Evolutionary conservation across 1,140 invertebrate genomes (phyloP), one percentile per base, ranked within the genome.

Genomic region (Caenorhabditis briggsae): DNA sequence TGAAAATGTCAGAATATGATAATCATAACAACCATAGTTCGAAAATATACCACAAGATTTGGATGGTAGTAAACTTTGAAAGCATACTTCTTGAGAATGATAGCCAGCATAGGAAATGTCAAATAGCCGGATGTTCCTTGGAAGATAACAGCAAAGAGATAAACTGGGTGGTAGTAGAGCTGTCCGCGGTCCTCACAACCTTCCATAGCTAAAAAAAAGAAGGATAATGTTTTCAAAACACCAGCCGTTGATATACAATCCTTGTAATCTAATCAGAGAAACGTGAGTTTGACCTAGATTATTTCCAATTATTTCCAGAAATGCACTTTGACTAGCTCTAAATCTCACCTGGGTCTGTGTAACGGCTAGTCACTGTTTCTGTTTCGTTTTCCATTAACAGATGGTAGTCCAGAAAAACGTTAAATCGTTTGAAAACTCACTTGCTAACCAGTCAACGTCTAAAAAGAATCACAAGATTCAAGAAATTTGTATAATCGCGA

Each of bases 41-140:
- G n/a, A n/a, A 12, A 6, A 78, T 46, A 53, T 53, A 78, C 70
- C 20, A 78, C 70, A 9, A 78, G 70, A 78, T 78, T 78, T 23
- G 70, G 70, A 50, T 78, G 70, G 23, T 78, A 78, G 18, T 78
- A 78, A n/a, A 78, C 70, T 53, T 78, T 78, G 46, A 78, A 78
- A 1, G 70, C 70, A 78, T 50, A 78, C n/a, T 78, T 78, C 33
- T 78, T 78, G 2, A 78, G n/a, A 50, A 78, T 50, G 23, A 78
- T 43, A 9, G 23, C 8, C 14, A 78, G n/a, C 16, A 78, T 23
- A 11, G 70, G 70, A 23, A 78, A 78, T 7, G 70, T 50, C 1
- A 78, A n/a, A 11, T 53, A 78, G 0, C 70, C 70, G 1, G 70
- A 78, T 20, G 46, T 78, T 18, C 70, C 70, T 50, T 78, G 70